A percentile compares a stretch with the other conserved stretches of the same genome.
Evolutionary conservation across 2,113 vertebrate genomes (phyloP).

Genomic region (Scytalopus superciliaris): DNA sequence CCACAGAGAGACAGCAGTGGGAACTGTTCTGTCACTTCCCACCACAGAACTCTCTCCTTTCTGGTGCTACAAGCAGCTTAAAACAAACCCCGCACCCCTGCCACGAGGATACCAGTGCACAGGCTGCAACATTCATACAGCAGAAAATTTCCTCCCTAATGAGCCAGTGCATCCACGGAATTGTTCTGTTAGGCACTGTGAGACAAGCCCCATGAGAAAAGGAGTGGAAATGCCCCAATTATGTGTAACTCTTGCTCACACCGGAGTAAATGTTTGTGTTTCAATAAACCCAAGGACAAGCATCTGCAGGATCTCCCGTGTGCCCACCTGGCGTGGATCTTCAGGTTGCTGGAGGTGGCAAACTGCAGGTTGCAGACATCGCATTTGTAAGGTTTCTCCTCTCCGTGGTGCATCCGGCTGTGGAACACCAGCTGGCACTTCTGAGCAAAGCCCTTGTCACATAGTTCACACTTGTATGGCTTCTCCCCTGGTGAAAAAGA

Average conservation of each 20-base stretch:
- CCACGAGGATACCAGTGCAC: neutral
- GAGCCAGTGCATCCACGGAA: neutral
- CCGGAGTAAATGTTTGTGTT: neutral
- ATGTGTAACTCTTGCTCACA: neutral
- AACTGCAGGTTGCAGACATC: conserved; percentile 88
- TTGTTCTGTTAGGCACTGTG: rapidly evolving
- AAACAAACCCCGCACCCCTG: neutral
- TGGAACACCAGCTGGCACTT: conserved; percentile 92
- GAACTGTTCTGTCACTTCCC: neutral
- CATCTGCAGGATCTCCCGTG: neutral
- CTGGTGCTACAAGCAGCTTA: neutral
- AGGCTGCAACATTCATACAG: neutral
- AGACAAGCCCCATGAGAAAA: neutral
- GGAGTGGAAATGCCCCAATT: neutral
- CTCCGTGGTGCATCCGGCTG: conserved; percentile 90
- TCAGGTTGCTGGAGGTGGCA: conserved; percentile 89
- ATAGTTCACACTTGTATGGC: conserved; percentile 84
- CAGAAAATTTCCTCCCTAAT: neutral
- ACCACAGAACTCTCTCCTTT: neutral
- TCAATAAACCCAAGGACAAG: neutral
- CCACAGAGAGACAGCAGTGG: rapidly evolving
- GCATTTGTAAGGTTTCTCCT: conserved; percentile 89
- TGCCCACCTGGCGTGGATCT: conserved; percentile 86
- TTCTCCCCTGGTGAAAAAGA: conserved; percentile 79
- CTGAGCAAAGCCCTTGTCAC: conserved; percentile 88